Conservation (phyloP, 1,140 invertebrate species). For the Euura lappo region DNA sequence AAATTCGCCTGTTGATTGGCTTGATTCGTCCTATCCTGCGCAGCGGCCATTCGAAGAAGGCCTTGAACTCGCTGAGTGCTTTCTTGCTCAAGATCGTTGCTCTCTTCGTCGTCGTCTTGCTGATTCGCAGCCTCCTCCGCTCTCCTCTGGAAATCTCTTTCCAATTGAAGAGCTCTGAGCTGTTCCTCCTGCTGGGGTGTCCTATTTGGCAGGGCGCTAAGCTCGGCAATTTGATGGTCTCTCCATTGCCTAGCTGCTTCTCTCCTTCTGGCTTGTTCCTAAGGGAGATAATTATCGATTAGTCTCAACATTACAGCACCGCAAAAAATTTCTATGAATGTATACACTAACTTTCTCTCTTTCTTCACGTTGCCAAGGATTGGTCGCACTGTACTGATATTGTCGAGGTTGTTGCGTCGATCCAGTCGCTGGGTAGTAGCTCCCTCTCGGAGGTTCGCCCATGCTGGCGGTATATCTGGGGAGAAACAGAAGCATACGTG, state of each 20-base stretch:
- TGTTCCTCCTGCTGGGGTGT: slow-evolving; percentile 86
- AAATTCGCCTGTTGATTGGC: slow-evolving; percentile 31
- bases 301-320: background rate
- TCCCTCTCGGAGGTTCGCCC: slow-evolving; percentile 77
- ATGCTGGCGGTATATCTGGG: slow-evolving; percentile 70
- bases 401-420: slow-evolving; percentile 52
- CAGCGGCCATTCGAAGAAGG: slow-evolving; percentile 50
- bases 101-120: slow-evolving; percentile 79
- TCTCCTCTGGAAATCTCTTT: slow-evolving; percentile 86
- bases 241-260: slow-evolving; percentile 75
- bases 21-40: slow-evolving; percentile 47
- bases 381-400: slow-evolving; percentile 65
- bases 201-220: slow-evolving; percentile 71
- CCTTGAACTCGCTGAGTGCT: slow-evolving; percentile 59
- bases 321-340: slow-evolving; percentile 40
- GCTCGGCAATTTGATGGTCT: slow-evolving; percentile 84
- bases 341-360: slow-evolving; percentile 72
- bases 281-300: slow-evolving; percentile 13
- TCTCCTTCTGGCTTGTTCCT: slow-evolving; percentile 73
- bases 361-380: slow-evolving; percentile 90
- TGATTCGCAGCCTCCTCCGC: slow-evolving; percentile 78
- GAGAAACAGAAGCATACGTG: slow-evolving; percentile 14
- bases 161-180: slow-evolving; percentile 80
- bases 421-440: slow-evolving; percentile 67
- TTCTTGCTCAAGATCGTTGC: slow-evolving; percentile 55